Evolutionary conservation across 2,888 invertebrate genomes (phyloP).

Genomic region (Himalopsyche japonica): DNA sequence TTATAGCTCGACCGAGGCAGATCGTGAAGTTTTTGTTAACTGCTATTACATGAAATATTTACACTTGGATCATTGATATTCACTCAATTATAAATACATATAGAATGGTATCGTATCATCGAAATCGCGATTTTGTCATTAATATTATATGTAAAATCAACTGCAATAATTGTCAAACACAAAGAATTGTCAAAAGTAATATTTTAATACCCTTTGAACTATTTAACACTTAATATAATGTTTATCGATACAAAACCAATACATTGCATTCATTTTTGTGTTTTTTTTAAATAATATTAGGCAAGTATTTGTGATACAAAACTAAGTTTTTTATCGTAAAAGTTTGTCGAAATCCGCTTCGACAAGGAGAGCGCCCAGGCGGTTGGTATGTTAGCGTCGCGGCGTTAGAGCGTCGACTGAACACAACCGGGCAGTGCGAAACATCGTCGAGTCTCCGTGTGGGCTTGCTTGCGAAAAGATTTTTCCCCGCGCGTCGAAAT

Average conservation of each 20-base stretch:
- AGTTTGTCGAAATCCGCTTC: background rate
- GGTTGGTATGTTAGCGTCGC: background rate
- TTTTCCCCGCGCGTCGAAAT: background rate
- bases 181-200: background rate
- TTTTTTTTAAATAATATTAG: background rate
- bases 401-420: background rate
- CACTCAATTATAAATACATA: background rate
- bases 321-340: background rate
- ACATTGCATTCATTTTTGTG: background rate
- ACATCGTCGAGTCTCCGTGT: too few species aligned
- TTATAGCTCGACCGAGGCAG: background rate
- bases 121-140: background rate
- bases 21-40: background rate
- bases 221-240: background rate
- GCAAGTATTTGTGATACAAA: background rate
- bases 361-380: background rate
- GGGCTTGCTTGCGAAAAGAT: too few species aligned
- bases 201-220: background rate
- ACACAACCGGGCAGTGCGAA: background rate
- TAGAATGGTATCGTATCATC: background rate
- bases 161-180: background rate
- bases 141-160: background rate
- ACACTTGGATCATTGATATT: background rate
- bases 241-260: background rate
- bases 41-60: background rate